phyloP scores from a whole-genome alignment of 2,888 invertebrate genomes.

The Agrypnus murinus region DNA sequence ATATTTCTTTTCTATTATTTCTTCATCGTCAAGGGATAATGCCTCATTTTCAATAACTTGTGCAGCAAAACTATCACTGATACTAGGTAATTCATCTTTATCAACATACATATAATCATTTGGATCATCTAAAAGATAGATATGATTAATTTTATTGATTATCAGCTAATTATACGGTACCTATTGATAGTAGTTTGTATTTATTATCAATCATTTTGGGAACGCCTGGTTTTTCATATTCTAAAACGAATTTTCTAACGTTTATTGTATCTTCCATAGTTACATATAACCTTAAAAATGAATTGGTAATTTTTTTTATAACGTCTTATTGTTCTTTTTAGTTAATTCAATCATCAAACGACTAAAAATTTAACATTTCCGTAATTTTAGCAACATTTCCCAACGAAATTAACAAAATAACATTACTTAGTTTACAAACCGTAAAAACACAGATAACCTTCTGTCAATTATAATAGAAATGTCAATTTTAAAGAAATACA shows the following conservation, averaged over 20 bases:
- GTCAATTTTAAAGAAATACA: too few species aligned
- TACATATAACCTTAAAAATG: neutral
- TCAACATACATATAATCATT: neutral
- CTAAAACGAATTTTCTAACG: neutral
- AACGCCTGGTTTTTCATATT: neutral
- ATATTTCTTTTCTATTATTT: neutral
- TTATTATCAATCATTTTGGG: neutral
- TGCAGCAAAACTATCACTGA: neutral
- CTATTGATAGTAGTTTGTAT: neutral
- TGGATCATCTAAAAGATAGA: neutral
- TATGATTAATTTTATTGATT: too few species aligned
- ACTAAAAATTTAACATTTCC: too few species aligned
- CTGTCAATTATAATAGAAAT: too few species aligned
- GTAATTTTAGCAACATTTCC: too few species aligned
- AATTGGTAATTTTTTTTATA: too few species aligned
- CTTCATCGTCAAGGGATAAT: neutral
- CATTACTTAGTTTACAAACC: too few species aligned
- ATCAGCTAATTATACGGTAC: neutral
- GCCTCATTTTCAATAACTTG: neutral
- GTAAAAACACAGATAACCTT: too few species aligned
- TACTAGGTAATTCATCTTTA: neutral
- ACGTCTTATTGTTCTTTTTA: too few species aligned
- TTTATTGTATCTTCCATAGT: neutral
- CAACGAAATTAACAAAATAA: too few species aligned
- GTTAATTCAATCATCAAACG: too few species aligned